Base-by-base conservation (phyloP, 2,888 invertebrate species). In the Epicampocera succincta region DNA sequence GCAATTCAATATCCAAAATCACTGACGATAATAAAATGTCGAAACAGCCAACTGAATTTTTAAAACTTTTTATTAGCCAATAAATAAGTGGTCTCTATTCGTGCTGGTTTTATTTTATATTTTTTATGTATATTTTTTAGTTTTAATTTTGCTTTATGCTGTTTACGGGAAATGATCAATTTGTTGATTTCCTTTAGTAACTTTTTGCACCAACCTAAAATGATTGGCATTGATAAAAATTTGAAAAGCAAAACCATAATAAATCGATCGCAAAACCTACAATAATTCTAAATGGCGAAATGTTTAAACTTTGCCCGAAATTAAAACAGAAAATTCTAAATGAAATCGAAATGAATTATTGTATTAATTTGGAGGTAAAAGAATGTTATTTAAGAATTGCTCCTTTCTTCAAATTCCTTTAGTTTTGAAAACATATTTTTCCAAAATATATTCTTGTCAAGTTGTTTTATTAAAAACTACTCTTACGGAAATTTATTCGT, bases 111-210 rank as follows among this genome's bases (percentile, higher is more conserved):
- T 54, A 44, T 40, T 76, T 38, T 13, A 40, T 29, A 11, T 60
- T 33, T 38, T n/a, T 76, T 60, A 52, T 3, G 29, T 58, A 29
- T 60, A 46, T 52, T 50, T 15, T 52, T 72, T 52, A n/a, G 25
- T 42, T 50, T 8, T 60, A 54, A 21, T 52, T 69, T 63, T 33
- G 69, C 42, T 79, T 66, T 76, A 81, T 71, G 76, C 83, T 76
- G 72, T 21, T 66, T 69, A 78, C 78, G 82, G 78, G 82, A 82
- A 78, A 78, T 71, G 65, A 48, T 75, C 78, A 69, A 82, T 78
- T 82, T 78, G 78, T 71, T 71, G 60, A 82, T 82, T 71, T 82
- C 82, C 82, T 74, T 77, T 77, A 73, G 17, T 72, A 17, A 52
- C 21, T 66, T 66, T 77, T 76, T 76, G 54, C 17, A 33, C 15